Base-by-base conservation (phyloP, 2,113 vertebrate species). In the Anas platyrhynchos region DNA sequence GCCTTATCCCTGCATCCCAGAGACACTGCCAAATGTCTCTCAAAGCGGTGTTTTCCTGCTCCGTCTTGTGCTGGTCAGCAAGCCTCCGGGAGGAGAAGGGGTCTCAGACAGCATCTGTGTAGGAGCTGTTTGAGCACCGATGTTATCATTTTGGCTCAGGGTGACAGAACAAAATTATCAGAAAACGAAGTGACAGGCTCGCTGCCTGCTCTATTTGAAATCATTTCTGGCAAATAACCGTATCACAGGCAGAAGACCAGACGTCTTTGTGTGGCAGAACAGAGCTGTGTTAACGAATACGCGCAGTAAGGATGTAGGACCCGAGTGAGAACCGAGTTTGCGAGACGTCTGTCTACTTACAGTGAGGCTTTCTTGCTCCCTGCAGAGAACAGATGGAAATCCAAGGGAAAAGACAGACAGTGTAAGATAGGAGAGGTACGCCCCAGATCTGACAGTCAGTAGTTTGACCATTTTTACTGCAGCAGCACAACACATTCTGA, bases 121-220 rank as follows among this genome's bases (percentile, higher is more conserved):
- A 63, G 72, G 65, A 83, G 9, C 88, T 55, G 29, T 31, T 44
- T 36, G 72, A 80, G 55, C 71, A 73, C 36, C 69, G 77, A 83
- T 79, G 77, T 94, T 78, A 84, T 34, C 77, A 27, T 85, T 92
- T 85, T 66, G 77, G 67, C 80, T 77, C 52, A n/a, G 68, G 61
- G 65, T 88, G 73, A 59, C 86, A 87, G 41, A 89, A 56, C 26
- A 26, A 29, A 79, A 83, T 69, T 66, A 73, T 76, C 71, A 82
- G 78, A 96, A 95, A 85, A 91, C 71, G 58, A 86, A 69, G 43
- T 63, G 78, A 66, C 50, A 80, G 22, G 65, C 67, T 84, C 66
- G 20, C 88, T 94, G 86, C 86, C 73, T 91, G 69, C 77, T 86
- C 69, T 55, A 0, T 91, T 86, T 86, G 86, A 87, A 85, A 59